Evolutionary conservation across 2,888 invertebrate species (phyloP).

Genomic region (Chydorus sphaericus): DNA sequence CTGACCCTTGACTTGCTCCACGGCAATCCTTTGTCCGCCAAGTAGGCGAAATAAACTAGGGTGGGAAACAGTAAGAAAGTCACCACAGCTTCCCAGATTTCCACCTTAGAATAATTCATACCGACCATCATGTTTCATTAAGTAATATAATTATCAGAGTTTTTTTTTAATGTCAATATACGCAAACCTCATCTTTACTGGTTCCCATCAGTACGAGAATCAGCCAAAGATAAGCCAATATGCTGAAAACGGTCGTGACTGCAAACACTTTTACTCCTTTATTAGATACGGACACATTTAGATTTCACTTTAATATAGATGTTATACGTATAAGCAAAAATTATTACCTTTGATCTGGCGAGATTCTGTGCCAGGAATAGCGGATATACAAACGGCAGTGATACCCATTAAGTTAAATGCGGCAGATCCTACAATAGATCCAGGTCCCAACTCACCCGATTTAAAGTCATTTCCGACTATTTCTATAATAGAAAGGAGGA

Average conservation of each 20-base stretch:
- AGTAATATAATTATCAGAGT: too few species aligned
- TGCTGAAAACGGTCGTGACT: slow-evolving; percentile 32
- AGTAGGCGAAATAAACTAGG: slow-evolving; percentile 38
- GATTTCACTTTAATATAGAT: neutral
- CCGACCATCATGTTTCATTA: too few species aligned
- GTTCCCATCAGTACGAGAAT: slow-evolving; percentile 31
- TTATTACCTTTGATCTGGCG: slow-evolving; percentile 34
- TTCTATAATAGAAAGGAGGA: slow-evolving; percentile 39
- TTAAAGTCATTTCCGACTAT: slow-evolving; percentile 30
- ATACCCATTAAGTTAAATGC: slow-evolving; percentile 41
- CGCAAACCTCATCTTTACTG: slow-evolving; percentile 13
- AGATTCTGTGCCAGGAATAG: slow-evolving; percentile 31
- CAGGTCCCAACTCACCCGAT: slow-evolving; percentile 37
- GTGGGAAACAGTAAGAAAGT: slow-evolving; percentile 40
- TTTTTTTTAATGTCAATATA: too few species aligned
- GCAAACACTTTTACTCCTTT: slow-evolving; percentile 29
- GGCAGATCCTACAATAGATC: slow-evolving; percentile 42
- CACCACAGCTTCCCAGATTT: slow-evolving; percentile 41
- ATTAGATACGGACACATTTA: neutral
- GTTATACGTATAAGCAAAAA: too few species aligned
- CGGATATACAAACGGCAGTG: slow-evolving; percentile 36
- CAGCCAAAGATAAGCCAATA: slow-evolving; percentile 44
- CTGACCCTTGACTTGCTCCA: slow-evolving; percentile 30
- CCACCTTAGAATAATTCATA: too few species aligned
- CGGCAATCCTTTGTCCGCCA: slow-evolving; percentile 33